A percentile compares a stretch with the other conserved stretches of the same genome.
phyloP scores from a whole-genome alignment of 2,888 invertebrate species.

The Tinea pellionella region DNA sequence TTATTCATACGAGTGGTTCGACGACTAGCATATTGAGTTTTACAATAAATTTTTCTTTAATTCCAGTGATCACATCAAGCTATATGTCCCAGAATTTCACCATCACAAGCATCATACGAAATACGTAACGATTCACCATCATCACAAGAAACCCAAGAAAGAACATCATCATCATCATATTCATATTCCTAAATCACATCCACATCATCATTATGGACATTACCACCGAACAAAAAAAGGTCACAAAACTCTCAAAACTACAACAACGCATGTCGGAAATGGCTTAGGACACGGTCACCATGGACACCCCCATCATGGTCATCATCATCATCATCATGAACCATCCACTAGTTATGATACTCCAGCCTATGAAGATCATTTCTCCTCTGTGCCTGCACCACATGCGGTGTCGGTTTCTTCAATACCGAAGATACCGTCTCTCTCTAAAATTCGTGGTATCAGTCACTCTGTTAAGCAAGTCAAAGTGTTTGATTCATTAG shows the following conservation, averaged over 20 bases:
- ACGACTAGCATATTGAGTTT: too few relatives aligned
- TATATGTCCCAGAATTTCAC: constrained; percentile 70
- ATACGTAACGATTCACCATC: constrained; percentile 69
- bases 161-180: constrained; percentile 52
- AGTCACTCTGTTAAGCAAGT: constrained; percentile 55
- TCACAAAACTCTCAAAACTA: constrained; percentile 14
- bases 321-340: constrained; percentile 21
- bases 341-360: constrained; percentile 30
- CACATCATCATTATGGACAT: constrained; percentile 19
- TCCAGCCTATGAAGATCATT: constrained; percentile 39
- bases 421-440: constrained; percentile 27
- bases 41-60: constrained; percentile 23
- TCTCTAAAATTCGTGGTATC: constrained; percentile 32
- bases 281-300: constrained; percentile 30
- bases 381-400: constrained; percentile 24
- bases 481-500: constrained; percentile 50
- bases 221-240: constrained; percentile 21
- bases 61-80: constrained; percentile 67
- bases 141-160: constrained; percentile 59
- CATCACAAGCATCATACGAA: constrained; percentile 72
- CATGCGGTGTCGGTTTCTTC: constrained; percentile 10
- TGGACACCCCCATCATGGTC: constrained; percentile 30
- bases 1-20: neutral
- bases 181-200: constrained; percentile 25
- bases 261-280: constrained; percentile 2